These are phyloP conservation scores for Hedya salicella DNA, from an alignment of 2,888 invertebrate genomes.

Conservation along the genomic window DNA sequence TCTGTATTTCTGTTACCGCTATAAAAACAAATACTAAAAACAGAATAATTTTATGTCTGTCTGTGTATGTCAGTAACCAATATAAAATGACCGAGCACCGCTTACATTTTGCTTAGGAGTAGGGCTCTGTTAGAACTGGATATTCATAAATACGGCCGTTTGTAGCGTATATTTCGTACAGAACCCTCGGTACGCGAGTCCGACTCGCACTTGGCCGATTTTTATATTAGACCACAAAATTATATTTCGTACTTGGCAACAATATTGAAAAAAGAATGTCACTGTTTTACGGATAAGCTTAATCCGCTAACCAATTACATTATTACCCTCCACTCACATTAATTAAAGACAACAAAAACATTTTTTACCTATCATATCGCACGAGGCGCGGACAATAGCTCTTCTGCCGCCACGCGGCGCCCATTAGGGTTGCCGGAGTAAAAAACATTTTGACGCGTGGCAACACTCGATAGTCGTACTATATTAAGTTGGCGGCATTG, in stretches of 20 bases:
- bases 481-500: constrained; percentile 73
- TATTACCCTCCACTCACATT: constrained; percentile 16
- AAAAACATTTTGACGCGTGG: constrained; percentile 70
- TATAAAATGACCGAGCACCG: too few species aligned
- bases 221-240: too few species aligned
- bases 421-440: constrained; percentile 68
- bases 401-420: constrained; percentile 70
- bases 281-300: constrained; percentile 1
- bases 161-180: too few species aligned
- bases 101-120: too few species aligned
- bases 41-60: too few species aligned
- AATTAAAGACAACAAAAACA: constrained; percentile 36
- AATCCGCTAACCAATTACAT: constrained; percentile 25
- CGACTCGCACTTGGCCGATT: too few species aligned
- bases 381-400: constrained; percentile 61
- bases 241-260: not conserved
- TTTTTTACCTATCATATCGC: constrained; percentile 46
- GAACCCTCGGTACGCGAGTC: too few species aligned
- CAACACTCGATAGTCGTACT: constrained; percentile 75
- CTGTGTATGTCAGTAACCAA: too few species aligned
- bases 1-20: too few species aligned
- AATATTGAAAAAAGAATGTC: not conserved
- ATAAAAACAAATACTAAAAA: too few species aligned
- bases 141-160: too few species aligned
- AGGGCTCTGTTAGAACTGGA: too few species aligned